These are phyloP conservation scores for Platyura marginata DNA, from an alignment of 1,140 invertebrate species.

Conservation along the genomic window DNA sequence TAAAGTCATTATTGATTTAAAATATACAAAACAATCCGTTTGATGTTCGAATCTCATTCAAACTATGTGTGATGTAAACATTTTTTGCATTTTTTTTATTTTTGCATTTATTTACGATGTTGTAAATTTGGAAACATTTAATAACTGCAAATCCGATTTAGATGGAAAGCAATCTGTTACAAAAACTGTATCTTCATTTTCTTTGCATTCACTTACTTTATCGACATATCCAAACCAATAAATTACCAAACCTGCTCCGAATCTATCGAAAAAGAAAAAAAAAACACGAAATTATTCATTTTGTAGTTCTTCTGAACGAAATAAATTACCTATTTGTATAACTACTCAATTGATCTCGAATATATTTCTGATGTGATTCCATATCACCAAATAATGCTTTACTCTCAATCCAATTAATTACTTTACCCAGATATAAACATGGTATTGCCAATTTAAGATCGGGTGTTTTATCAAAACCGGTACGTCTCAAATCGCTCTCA, in stretches of 20 bases:
- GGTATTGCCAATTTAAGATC: conserved; percentile 84
- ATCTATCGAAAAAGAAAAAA: too few relatives aligned
- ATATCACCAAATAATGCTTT: conserved; percentile 85
- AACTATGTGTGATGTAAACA: too few relatives aligned
- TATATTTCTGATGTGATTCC: conserved; percentile 62
- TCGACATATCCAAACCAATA: conserved; percentile 92
- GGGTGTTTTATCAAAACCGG: conserved; percentile 89
- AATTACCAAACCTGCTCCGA: conserved; percentile 84
- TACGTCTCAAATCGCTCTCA: conserved; percentile 58
- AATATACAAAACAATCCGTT: too few relatives aligned
- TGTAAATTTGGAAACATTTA: too few relatives aligned
- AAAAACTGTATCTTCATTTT: conserved; percentile 42
- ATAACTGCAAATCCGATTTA: conserved; percentile 19
- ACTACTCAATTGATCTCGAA: conserved; percentile 70
- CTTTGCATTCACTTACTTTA: conserved; percentile 32
- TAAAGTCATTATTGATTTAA: too few relatives aligned
- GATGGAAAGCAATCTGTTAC: conserved; percentile 41
- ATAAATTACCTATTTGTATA: conserved; percentile 68
- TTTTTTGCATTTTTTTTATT: too few relatives aligned
- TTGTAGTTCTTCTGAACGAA: too few relatives aligned
- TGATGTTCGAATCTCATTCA: too few relatives aligned
- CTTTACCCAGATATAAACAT: conserved; percentile 63
- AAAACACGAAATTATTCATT: conserved; percentile 7
- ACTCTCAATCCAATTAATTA: conserved; percentile 93
- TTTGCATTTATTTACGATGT: too few relatives aligned